Evolutionary conservation across 1,140 invertebrate genomes (phyloP).

Genomic region (Mamestra configurata): DNA sequence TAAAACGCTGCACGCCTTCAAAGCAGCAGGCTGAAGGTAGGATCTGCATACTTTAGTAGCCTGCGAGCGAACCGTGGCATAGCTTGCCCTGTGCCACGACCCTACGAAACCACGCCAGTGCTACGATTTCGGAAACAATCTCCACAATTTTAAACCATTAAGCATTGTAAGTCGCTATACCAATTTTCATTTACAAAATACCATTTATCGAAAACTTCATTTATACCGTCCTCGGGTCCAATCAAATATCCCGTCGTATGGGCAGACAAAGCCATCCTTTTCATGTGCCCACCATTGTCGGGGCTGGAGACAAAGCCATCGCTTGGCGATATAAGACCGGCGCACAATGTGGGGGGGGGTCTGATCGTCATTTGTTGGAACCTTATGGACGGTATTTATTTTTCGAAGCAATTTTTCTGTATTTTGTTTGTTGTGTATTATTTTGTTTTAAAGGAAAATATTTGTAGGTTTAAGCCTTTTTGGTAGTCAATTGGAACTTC

Average conservation of each 20-base stretch:
- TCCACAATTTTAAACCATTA: too few relatives aligned
- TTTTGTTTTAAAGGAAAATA: too few relatives aligned
- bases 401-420: conserved; percentile 25
- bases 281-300: conserved; percentile 11
- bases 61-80: too few relatives aligned
- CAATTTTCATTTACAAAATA: neutral
- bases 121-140: too few relatives aligned
- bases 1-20: too few relatives aligned
- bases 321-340: conserved; percentile 10
- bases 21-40: too few relatives aligned
- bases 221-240: neutral
- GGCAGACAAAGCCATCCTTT: conserved; percentile 25
- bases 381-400: neutral
- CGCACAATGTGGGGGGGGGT: neutral
- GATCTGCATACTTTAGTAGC: too few relatives aligned
- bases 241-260: conserved; percentile 4
- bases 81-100: too few relatives aligned
- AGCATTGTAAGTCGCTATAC: too few relatives aligned
- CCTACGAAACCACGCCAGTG: too few relatives aligned
- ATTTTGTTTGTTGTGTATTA: conserved; percentile 3
- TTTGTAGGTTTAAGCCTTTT: too few relatives aligned
- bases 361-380: neutral
- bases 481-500: too few relatives aligned
- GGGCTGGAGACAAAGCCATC: conserved; percentile 21
- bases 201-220: neutral